A percentile compares a stretch with the other conserved stretches of the same genome.
Conservation (phyloP, 23 tunicate genomes). For the Botrylloides violaceus region DNA sequence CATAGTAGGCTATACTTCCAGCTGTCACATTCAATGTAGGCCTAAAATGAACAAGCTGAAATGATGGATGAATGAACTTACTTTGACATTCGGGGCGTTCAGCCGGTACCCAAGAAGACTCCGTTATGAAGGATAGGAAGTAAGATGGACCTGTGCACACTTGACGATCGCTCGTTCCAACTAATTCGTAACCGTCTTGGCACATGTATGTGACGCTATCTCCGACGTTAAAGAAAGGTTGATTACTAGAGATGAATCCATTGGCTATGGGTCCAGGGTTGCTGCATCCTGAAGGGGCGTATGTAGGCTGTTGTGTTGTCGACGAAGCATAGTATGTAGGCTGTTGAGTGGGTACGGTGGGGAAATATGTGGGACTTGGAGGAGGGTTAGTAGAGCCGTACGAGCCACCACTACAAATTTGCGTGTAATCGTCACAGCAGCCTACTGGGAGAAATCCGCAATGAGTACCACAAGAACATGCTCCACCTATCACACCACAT, state of each 20-base stretch:
- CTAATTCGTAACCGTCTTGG: neutral
- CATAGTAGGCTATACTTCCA: too few relatives aligned
- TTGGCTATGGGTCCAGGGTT: neutral
- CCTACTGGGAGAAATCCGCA: neutral
- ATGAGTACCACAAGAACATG: neutral
- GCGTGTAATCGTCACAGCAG: neutral
- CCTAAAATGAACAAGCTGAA: too few relatives aligned
- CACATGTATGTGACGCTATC: neutral
- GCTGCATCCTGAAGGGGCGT: neutral
- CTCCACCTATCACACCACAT: neutral
- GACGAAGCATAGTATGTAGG: neutral
- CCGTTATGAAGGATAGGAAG: neutral
- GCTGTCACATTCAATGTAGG: too few relatives aligned
- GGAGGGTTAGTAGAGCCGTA: neutral
- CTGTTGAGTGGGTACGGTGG: neutral
- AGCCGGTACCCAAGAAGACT: neutral
- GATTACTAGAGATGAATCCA: neutral
- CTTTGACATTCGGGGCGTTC: neutral
- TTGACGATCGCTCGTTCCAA: neutral
- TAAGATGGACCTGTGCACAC: neutral
- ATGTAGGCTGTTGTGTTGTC: too few relatives aligned
- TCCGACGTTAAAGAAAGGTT: neutral
- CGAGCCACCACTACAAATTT: neutral
- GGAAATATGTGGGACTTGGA: too few relatives aligned
- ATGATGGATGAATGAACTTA: too few relatives aligned